Evolutionary conservation across 2,888 invertebrate genomes (phyloP), one percentile per base, ranked within the genome.

Genomic region (Macrostomum cliftonense): DNA sequence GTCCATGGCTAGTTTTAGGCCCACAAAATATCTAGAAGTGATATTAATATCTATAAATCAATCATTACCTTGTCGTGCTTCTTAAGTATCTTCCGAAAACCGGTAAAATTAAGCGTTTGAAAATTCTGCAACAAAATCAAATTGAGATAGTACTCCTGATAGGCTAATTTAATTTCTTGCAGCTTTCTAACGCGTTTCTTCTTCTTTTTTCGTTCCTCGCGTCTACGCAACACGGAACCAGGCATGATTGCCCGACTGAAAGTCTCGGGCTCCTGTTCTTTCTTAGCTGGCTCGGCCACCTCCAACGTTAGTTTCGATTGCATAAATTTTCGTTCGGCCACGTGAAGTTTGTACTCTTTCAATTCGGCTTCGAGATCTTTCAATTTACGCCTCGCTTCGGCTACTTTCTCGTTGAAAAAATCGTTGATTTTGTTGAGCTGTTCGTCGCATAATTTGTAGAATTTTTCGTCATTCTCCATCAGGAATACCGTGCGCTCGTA

Each of bases 11-110:
- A n/a, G n/a, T n/a, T n/a, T n/a, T n/a, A n/a, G n/a, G n/a, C n/a
- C n/a, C n/a, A n/a, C n/a, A n/a, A n/a, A n/a, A n/a, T n/a, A n/a
- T n/a, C n/a, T n/a, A n/a, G n/a, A n/a, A n/a, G n/a, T n/a, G n/a
- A n/a, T n/a, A n/a, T 20, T 46, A 14, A 13, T 20, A 12, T 2
- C 37, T 42, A 14, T 12, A 17, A 2, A 7, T 40, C n/a, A 40
- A 36, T 20, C 43, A 56, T 39, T 52, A 87, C 87, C 79, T 97
- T 97, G 72, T 97, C 97, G 68, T 95, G 95, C 71, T 97, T 99
- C 71, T 97, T 97, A 54, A 97, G 77, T 64, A 99, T 99, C 73
- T 97, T 97, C 54, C 95, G 77, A 74, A 99, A 99, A 1, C 95
- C 97, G 2, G 93, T 97, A 63, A 88, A 89, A 73, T 97, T 99